phyloP scores from a whole-genome alignment of 2,888 invertebrate genomes.

The Escarpia spicata region DNA sequence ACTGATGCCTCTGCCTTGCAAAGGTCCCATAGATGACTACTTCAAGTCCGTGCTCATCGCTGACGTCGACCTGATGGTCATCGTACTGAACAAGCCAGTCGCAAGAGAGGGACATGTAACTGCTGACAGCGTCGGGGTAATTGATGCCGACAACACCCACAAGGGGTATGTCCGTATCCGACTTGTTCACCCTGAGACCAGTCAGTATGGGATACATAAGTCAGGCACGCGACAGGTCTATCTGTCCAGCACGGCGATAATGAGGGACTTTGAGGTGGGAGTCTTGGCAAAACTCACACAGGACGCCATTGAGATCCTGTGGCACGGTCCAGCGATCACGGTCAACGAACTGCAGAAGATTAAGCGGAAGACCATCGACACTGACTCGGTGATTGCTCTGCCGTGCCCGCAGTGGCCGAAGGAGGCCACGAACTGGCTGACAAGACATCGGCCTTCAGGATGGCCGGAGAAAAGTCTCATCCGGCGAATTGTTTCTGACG shows the following conservation, averaged over 20 bases:
- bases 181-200: background rate
- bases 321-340: background rate
- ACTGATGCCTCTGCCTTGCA: background rate
- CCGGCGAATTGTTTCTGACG: background rate
- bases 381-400: conserved; percentile 31
- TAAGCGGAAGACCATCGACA: background rate
- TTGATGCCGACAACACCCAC: background rate
- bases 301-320: background rate
- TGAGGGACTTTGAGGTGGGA: background rate
- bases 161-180: background rate
- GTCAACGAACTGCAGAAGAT: background rate
- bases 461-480: conserved; percentile 20
- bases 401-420: conserved; percentile 46
- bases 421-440: conserved; percentile 43
- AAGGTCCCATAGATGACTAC: background rate
- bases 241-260: background rate
- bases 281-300: background rate
- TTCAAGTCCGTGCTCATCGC: background rate
- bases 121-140: background rate
- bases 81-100: background rate
- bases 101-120: background rate
- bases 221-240: background rate
- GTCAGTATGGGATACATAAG: background rate
- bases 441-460: conserved; percentile 29
- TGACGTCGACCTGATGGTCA: background rate